Evolutionary conservation across 2,797 vertebrate species (phyloP).

Genomic region (Neosilurus mollespiculum): DNA sequence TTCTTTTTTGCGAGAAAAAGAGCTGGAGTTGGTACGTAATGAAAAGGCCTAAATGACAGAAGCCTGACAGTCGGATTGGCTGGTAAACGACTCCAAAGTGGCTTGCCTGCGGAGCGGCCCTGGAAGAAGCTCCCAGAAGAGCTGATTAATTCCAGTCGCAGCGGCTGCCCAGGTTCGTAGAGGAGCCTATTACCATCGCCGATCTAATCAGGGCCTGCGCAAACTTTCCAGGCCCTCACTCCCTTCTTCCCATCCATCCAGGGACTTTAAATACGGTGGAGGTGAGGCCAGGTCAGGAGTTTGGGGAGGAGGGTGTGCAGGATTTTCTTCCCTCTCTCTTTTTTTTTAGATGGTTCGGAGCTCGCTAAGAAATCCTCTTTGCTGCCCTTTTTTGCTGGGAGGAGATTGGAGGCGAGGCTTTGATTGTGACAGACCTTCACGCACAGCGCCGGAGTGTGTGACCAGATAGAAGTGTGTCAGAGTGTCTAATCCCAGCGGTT

Average conservation of each 20-base stretch:
- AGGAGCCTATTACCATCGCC: conserved; percentile 97
- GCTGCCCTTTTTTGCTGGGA: conserved; percentile 62
- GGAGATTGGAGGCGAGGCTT: conserved; percentile 68
- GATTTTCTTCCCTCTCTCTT: conserved; percentile 62
- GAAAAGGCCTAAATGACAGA: conserved; percentile 99
- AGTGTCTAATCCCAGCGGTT: conserved; percentile 72
- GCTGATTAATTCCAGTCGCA: conserved; percentile 99
- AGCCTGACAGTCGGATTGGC: conserved; percentile 99
- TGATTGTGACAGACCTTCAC: conserved; percentile 74
- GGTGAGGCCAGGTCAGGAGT: conserved; percentile 67
- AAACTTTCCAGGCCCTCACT: conserved; percentile 84
- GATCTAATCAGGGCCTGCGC: conserved; percentile 96
- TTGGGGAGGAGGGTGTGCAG: conserved; percentile 68
- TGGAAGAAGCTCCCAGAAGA: conserved; percentile 97
- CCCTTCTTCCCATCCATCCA: conserved; percentile 65
- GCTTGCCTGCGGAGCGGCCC: conserved; percentile 89
- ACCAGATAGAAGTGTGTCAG: conserved; percentile 79
- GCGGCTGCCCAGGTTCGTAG: conserved; percentile 82
- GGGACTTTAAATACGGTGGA: conserved; percentile 69
- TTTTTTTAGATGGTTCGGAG: conserved; percentile 65
- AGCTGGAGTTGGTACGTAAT: conserved; percentile 79
- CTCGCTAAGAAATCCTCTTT: conserved; percentile 74
- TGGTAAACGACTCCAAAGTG: conserved; percentile 99
- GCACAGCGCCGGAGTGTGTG: conserved; percentile 66
- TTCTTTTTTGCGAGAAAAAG: conserved; percentile 52